Conservation (phyloP, 2,113 vertebrate species). For the Micronycteris hirsuta region DNA sequence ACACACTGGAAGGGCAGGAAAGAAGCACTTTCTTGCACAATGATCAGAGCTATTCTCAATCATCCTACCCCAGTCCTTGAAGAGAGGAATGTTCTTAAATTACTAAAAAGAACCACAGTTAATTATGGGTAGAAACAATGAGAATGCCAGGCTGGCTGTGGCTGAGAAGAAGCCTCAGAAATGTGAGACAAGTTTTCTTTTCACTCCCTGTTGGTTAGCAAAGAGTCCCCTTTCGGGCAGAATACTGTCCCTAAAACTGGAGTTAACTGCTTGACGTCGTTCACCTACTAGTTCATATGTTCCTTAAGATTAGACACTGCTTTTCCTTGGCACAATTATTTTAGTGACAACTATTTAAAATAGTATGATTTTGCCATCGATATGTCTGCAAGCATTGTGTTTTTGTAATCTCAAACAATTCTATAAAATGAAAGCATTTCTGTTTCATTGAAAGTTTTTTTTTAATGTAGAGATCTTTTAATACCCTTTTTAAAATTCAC, state of each 20-base stretch:
- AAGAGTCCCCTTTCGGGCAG: not conserved
- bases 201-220: not conserved
- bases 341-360: not conserved
- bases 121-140: not conserved
- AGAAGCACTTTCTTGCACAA: not conserved
- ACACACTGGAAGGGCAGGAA: not conserved
- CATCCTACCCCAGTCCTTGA: not conserved
- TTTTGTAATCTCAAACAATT: not conserved
- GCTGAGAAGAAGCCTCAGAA: not conserved
- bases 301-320: not conserved
- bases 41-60: not conserved
- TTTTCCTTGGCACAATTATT: not conserved
- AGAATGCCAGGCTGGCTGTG: not conserved
- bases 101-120: not conserved
- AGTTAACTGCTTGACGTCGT: not conserved
- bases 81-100: not conserved
- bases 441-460: not conserved
- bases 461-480: not conserved
- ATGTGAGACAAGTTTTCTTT: not conserved
- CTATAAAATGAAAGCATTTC: slow-evolving; percentile 10
- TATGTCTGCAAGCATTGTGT: not conserved
- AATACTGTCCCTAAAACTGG: not conserved
- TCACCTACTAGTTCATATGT: not conserved
- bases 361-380: not conserved
- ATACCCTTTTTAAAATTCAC: not conserved